Evolutionary conservation across 2,797 vertebrate species (phyloP), one percentile per base, ranked within the genome.

Genomic region (Dallia pectoralis): DNA sequence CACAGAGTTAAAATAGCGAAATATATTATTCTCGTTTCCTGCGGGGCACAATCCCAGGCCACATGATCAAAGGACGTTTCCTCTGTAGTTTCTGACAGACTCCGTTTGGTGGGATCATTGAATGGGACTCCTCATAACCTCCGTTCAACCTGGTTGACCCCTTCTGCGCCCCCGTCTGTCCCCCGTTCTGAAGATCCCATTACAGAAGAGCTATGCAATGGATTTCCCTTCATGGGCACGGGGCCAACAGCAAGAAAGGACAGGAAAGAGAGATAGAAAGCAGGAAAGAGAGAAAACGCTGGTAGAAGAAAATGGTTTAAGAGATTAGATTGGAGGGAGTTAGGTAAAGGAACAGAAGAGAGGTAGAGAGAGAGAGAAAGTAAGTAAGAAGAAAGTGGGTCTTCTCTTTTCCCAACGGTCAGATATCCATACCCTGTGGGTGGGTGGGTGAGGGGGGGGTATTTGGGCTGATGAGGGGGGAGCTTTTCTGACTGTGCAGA

Each of bases 181-280:
- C 81, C 79, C 75, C 77, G 69, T 80, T 85, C 80, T 82, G 66
- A 82, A 81, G 89, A 81, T 90, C 88, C 12, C 12, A 82, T 92
- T 91, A 90, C 90, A 89, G 77, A 64, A 69, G 62, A 84, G 80
- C 78, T 78, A 74, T 67, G 82, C 77, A 47, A 67, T 53, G 61
- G 78, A 87, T 87, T 44, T 89, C 86, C 84, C 22, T 63, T 77
- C 63, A 84, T 76, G 81, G 82, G 81, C 77, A 70, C 73, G 69
- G 75, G 70, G 75, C 27, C 67, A 80, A 77, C 86, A 79, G 56
- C 80, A 33, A 71, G 53, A 59, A 25, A 7, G 29, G 33, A 44
- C 75, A 84, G 80, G 74, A 73, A 82, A 79, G 74, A 78, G 85
- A 76, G 75, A 18, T 51, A 53, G 22, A 22, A 18, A 51, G 63